Percentiles rank a stretch among this genome's conserved stretches.
These are phyloP conservation scores for Masticophis lateralis DNA, from an alignment of 2,797 vertebrate genomes.

Conservation along the genomic window DNA sequence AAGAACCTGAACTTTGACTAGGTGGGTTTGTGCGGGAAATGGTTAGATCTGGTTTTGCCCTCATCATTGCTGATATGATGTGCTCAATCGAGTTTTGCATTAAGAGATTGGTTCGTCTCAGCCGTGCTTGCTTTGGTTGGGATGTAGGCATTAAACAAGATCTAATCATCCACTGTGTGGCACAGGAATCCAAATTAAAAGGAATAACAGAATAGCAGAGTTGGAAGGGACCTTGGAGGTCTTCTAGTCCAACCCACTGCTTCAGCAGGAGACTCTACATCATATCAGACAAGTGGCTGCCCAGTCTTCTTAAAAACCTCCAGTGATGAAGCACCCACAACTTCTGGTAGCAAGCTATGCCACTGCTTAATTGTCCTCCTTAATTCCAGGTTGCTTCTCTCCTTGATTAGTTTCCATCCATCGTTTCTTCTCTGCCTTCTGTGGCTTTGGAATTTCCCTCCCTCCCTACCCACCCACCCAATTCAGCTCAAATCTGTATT, in stretches of 20 bases:
- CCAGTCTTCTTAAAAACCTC: too few species aligned
- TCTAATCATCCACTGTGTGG: background rate
- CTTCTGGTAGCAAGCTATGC: too few species aligned
- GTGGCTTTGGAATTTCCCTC: background rate
- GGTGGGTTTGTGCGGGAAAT: too few species aligned
- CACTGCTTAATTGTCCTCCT: background rate
- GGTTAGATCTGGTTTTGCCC: too few species aligned
- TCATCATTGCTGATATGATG: too few species aligned
- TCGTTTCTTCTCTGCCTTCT: background rate
- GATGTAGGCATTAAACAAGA: too few species aligned
- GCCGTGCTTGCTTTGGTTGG: too few species aligned
- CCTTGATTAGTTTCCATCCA: background rate
- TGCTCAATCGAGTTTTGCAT: too few species aligned
- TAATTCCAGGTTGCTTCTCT: background rate
- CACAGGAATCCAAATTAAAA: background rate
- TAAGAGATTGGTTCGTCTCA: too few species aligned
- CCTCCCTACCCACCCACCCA: background rate
- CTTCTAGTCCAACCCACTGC: background rate
- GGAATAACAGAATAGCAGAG: background rate
- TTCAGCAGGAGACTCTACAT: background rate
- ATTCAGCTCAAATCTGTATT: background rate
- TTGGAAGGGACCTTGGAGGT: background rate
- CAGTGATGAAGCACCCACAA: too few species aligned
- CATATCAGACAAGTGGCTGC: too few species aligned
- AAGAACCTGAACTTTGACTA: too few species aligned